A percentile compares a stretch with the other conserved stretches of the same genome.
Conservation (phyloP, 1,140 invertebrate species). For the Megalopta genalis region DNA sequence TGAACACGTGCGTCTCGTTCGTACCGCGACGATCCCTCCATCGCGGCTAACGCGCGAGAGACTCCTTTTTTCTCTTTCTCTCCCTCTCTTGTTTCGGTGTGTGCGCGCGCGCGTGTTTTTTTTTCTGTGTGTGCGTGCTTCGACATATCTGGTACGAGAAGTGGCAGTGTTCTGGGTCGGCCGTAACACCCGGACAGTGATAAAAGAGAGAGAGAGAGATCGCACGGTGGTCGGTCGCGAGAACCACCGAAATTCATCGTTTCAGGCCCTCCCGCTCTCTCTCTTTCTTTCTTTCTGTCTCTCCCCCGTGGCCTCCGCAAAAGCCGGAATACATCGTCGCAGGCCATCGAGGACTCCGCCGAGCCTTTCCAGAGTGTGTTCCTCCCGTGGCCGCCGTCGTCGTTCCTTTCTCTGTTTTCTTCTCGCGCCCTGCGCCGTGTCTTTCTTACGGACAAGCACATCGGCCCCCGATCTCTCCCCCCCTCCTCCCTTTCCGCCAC, state of each 20-base stretch:
- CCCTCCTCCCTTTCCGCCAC: constrained; percentile 22
- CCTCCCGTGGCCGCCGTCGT: background rate
- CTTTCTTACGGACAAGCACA: constrained; percentile 43
- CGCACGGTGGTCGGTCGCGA: background rate
- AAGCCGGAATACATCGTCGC: constrained; percentile 24
- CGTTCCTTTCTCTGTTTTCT: constrained; percentile 44
- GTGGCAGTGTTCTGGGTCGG: constrained; percentile 44
- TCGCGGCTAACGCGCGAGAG: constrained; percentile 64
- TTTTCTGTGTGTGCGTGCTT: constrained; percentile 43
- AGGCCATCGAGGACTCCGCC: constrained; percentile 33
- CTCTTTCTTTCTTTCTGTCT: no score
- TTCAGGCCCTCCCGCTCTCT: background rate
- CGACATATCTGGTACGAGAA: constrained; percentile 24
- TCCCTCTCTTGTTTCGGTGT: constrained; percentile 27
- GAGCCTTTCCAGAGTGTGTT: constrained; percentile 24
- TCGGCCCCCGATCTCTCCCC: no score
- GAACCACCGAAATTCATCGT: constrained; percentile 3
- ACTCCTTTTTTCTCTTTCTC: constrained; percentile 57
- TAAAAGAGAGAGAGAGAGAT: constrained; percentile 17
- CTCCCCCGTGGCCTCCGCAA: no score
- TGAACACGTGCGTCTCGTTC: constrained; percentile 63
- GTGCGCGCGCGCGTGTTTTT: constrained; percentile 37
- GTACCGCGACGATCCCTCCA: constrained; percentile 59
- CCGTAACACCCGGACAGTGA: constrained; percentile 33
- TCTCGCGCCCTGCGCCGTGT: constrained; percentile 15